Evolutionary conservation across 2,113 vertebrate genomes (phyloP).

Genomic region (Saccopteryx bilineata): DNA sequence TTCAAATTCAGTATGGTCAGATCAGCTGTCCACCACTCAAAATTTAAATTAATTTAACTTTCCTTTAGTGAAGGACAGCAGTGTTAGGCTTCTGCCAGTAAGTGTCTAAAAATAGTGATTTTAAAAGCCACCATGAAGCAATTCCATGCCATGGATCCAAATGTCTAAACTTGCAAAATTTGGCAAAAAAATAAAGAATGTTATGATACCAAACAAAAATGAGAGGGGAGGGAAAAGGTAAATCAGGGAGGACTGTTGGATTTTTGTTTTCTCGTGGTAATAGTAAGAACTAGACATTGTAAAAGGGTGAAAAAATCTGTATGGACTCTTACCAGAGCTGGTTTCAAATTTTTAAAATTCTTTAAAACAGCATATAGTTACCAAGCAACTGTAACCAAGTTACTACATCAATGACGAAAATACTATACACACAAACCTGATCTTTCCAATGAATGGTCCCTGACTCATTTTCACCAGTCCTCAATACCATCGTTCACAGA

Average conservation of each 20-base stretch:
- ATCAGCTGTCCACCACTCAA: neutral
- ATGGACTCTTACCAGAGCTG: neutral
- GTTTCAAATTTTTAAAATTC: neutral
- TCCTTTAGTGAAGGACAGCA: neutral
- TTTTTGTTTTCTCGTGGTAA: neutral
- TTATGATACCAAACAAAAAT: neutral
- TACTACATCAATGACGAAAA: conserved; percentile 56
- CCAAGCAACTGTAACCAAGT: conserved; percentile 73
- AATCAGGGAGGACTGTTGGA: neutral
- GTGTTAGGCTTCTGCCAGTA: neutral
- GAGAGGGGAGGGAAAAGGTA: neutral
- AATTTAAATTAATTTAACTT: neutral
- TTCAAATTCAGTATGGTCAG: neutral
- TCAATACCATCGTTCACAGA: neutral
- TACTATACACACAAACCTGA: neutral
- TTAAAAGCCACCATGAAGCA: conserved; percentile 21
- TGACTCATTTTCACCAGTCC: conserved; percentile 71
- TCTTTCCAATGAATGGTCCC: conserved; percentile 39
- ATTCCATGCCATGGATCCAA: neutral
- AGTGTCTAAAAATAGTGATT: conserved; percentile 2
- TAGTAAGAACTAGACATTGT: neutral
- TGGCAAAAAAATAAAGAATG: neutral
- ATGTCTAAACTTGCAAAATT: neutral
- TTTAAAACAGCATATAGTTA: conserved; percentile 39
- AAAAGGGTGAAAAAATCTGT: neutral